A percentile compares a stretch with the other conserved stretches of the same genome.
phyloP scores from a whole-genome alignment of 2,113 vertebrate genomes.

The Cottus gobio region DNA sequence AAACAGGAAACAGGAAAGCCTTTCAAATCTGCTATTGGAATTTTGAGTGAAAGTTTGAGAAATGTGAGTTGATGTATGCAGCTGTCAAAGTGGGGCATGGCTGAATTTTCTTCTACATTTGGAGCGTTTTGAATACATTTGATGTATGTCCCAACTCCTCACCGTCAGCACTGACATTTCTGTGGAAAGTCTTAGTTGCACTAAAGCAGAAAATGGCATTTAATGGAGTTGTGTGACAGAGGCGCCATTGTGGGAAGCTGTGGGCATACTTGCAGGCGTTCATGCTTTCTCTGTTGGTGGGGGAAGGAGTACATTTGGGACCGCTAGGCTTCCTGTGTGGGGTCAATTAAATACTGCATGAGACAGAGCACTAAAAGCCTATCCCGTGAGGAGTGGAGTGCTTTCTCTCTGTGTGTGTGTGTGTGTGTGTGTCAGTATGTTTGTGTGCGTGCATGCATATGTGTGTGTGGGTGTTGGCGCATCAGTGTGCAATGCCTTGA shows the following conservation, averaged over 20 bases:
- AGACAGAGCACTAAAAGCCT: conserved; percentile 88
- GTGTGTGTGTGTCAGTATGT: conserved; percentile 34
- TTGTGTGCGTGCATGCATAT: conserved; percentile 39
- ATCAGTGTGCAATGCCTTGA: conserved; percentile 79
- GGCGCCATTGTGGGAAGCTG: conserved; percentile 63
- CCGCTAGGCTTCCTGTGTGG: conserved; percentile 84
- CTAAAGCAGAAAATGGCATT: conserved; percentile 67
- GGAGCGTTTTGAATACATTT: conserved; percentile 19
- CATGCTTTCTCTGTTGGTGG: conserved; percentile 64
- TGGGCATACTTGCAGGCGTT: conserved; percentile 63
- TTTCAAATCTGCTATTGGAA: conserved; percentile 9
- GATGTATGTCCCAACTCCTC: conserved; percentile 21
- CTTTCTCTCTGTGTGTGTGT: conserved; percentile 62
- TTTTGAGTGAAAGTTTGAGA: conserved; percentile 58
- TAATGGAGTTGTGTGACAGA: conserved; percentile 57
- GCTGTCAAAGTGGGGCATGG: conserved; percentile 6
- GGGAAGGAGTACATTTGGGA: conserved; percentile 82
- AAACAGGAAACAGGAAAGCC: background rate
- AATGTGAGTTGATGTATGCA: background rate
- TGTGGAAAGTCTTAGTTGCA: conserved; percentile 45
- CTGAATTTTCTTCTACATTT: background rate
- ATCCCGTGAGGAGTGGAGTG: conserved; percentile 81
- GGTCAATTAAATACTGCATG: conserved; percentile 89
- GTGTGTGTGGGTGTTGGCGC: conserved; percentile 48
- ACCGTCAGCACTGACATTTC: conserved; percentile 38